Conservation (phyloP, 2,797 vertebrate genomes). For the Eulemur rubriventer region DNA sequence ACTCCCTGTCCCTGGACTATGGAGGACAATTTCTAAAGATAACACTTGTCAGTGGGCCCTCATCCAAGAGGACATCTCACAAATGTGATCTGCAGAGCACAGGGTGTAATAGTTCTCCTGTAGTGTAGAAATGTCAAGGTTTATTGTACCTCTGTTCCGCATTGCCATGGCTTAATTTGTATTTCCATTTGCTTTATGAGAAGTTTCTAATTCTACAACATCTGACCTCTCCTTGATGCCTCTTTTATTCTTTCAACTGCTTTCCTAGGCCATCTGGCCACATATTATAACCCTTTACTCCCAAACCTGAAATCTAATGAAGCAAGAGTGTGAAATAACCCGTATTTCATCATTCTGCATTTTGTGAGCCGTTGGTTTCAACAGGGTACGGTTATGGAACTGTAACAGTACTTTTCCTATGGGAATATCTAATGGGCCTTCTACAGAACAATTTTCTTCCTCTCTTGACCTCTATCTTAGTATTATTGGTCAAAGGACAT, state of each 20-base stretch:
- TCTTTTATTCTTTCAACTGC: neutral
- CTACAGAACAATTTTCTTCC: neutral
- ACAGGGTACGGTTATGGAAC: accelerated
- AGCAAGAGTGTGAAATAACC: neutral
- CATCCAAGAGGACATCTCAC: neutral
- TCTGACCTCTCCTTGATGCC: neutral
- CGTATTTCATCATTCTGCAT: neutral
- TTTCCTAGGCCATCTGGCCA: neutral
- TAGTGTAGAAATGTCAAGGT: neutral
- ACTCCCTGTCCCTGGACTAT: neutral
- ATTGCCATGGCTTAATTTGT: neutral
- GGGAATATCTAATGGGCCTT: neutral
- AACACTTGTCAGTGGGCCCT: neutral
- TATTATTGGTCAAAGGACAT: neutral
- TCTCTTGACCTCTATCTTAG: neutral
- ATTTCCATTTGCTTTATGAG: neutral
- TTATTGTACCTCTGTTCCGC: neutral
- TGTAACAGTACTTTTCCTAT: neutral
- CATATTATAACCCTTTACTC: neutral
- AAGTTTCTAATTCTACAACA: neutral
- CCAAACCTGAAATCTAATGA: neutral
- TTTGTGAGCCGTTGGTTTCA: neutral
- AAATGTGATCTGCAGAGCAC: neutral
- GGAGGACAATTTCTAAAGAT: neutral
- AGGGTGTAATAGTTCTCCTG: neutral